These are phyloP conservation scores for Heliconius hermathena DNA, from an alignment of 1,140 invertebrate species.

Conservation along the genomic window DNA sequence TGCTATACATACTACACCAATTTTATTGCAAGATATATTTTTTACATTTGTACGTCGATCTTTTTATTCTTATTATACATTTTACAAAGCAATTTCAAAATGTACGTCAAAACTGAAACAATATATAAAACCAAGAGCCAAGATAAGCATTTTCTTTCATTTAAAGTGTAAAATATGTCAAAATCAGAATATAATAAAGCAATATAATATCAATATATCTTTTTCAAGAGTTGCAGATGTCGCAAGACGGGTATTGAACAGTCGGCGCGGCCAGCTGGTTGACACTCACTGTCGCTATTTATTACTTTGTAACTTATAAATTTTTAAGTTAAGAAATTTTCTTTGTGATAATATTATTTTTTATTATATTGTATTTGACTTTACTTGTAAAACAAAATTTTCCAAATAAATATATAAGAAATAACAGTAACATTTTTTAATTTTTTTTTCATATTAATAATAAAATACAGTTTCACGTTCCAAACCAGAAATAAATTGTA, in stretches of 20 bases:
- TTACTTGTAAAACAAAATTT: no score
- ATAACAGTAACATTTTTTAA: no score
- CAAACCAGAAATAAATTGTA: no score
- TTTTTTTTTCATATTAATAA: no score
- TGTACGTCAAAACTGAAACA: neutral
- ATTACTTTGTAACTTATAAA: conserved; percentile 26
- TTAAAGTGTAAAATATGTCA: conserved; percentile 10
- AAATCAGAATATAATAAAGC: conserved; percentile 25
- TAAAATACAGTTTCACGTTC: no score
- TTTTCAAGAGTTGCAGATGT: conserved; percentile 26
- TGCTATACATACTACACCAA: no score
- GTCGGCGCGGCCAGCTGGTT: conserved; percentile 17
- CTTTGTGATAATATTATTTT: neutral
- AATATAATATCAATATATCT: conserved; percentile 32
- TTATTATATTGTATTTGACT: no score
- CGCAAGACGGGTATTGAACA: conserved; percentile 32
- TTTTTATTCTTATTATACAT: no score
- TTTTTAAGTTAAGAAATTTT: conserved; percentile 24
- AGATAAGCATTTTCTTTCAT: conserved; percentile 6
- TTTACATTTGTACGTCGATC: no score
- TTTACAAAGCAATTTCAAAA: neutral
- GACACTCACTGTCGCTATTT: conserved; percentile 23
- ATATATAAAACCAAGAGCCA: neutral
- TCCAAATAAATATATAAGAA: no score
- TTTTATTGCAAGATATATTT: no score